Conservation (phyloP, 2,797 vertebrate genomes). For the Coranthus polyacanthus region DNA sequence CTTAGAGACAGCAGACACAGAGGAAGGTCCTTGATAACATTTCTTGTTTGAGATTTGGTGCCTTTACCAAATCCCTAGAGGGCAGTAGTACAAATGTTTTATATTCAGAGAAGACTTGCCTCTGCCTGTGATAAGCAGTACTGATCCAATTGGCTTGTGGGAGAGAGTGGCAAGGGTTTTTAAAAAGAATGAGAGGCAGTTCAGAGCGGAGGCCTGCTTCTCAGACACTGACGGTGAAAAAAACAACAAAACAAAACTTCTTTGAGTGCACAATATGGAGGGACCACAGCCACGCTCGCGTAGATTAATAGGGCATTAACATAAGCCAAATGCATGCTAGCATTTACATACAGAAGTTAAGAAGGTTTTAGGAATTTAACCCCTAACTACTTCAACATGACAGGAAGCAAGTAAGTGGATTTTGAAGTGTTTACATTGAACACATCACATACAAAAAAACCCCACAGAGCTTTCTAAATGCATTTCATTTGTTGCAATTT, state of each 20-base stretch:
- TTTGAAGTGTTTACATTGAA: too few relatives aligned
- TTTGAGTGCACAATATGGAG: constrained; percentile 44
- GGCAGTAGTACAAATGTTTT: constrained; percentile 77
- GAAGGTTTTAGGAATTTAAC: constrained; percentile 29
- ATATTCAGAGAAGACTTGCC: constrained; percentile 66
- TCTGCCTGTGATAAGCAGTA: constrained; percentile 65
- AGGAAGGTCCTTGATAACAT: constrained; percentile 69
- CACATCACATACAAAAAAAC: too few relatives aligned
- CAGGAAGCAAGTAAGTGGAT: too few relatives aligned
- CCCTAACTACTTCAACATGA: too few relatives aligned
- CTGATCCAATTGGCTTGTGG: constrained; percentile 66
- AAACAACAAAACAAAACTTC: constrained; percentile 1
- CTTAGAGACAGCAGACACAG: constrained; percentile 59
- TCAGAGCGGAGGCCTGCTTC: constrained; percentile 29
- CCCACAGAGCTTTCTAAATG: background rate
- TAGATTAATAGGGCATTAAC: constrained; percentile 43
- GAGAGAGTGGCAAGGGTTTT: constrained; percentile 38
- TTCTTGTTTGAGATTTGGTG: constrained; percentile 73
- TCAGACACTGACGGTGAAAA: constrained; percentile 16
- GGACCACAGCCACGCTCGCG: constrained; percentile 31
- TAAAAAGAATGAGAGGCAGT: constrained; percentile 33
- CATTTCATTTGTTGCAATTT: background rate
- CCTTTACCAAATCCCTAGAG: constrained; percentile 75
- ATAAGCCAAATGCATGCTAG: constrained; percentile 35
- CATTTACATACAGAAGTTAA: constrained; percentile 25